Base-by-base conservation (phyloP, 64 coral and sea anemone genomes). In the Porites lutea region DNA sequence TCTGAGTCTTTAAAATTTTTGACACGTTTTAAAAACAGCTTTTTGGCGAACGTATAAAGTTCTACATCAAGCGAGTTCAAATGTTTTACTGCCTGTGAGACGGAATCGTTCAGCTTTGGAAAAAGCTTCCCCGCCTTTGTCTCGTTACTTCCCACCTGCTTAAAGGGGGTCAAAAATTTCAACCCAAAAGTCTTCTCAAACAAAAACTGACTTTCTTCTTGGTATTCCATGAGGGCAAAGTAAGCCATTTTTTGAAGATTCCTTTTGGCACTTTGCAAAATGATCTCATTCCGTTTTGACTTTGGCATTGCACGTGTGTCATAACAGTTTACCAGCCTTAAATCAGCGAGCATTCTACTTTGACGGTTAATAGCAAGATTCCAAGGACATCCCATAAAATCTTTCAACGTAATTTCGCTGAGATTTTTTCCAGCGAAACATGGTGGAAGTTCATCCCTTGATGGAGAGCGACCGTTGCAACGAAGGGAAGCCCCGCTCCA, bases 361-460 rank as follows among this genome's bases (percentile, higher is more conserved):
- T 98, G 96, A 65, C 96, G 85, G 80, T 98, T 98, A 58, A 98
- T 89, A 54, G 96, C 96, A 51, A 98, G 83, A 95, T 98, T 98
- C 19, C 85, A 87, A 21, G 89, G 61, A 59, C 96, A 98, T 14
- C 83, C 84, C 15, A 92, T 70, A 75, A 98, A 98, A 18, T 90
- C 52, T 0, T 59, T 23, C 48, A 98, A 13, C 6, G 86, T 95
- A 2, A 98, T 90, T 45, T 95, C 93, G 47, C 67, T 79, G 71
- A 93, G 95, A 19, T 92, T 89, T 43, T 74, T 61, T 49, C 90
- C 87, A 18, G 78, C n/a, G 78, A 89, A 98, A 74, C 96, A 98
- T 57, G 82, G 80, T 27, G 96, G 96, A 27, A 95, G 62, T 62
- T 98, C 93, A 67, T 92, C 27, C 68, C 37, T 77, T 9, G 95